Conservation (phyloP, 2,113 vertebrate species). For the Aptenodytes forsteri region DNA sequence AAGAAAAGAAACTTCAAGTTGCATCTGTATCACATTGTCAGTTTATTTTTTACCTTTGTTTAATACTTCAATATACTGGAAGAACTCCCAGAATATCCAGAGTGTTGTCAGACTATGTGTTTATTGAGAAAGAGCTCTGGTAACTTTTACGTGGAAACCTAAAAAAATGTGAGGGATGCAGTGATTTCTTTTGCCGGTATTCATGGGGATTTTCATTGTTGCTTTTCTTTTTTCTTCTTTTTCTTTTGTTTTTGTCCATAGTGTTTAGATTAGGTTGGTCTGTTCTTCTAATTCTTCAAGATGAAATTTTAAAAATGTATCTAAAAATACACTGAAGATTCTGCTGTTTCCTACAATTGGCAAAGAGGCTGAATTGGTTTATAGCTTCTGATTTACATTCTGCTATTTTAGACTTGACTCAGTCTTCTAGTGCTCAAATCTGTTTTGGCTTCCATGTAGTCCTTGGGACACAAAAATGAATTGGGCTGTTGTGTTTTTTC, state of each 20-base stretch:
- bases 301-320: background rate
- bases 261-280: background rate
- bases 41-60: background rate
- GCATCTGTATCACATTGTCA: background rate
- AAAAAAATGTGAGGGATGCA: background rate
- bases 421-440: background rate
- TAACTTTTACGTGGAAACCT: background rate
- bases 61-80: background rate
- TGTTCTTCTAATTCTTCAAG: background rate
- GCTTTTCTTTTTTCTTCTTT: background rate
- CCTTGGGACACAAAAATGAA: background rate
- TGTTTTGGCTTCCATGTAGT: background rate
- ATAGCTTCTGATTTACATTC: background rate
- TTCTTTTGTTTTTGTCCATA: background rate
- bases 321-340: background rate
- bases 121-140: background rate
- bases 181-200: background rate
- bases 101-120: background rate
- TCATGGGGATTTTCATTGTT: background rate
- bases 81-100: background rate
- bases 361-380: background rate
- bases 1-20: background rate
- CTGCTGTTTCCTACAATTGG: background rate
- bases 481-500: background rate
- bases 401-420: background rate